Percentiles rank a stretch among this genome's conserved stretches.
Conservation (phyloP, 1,140 invertebrate species). For the Cotesia glomerata region DNA sequence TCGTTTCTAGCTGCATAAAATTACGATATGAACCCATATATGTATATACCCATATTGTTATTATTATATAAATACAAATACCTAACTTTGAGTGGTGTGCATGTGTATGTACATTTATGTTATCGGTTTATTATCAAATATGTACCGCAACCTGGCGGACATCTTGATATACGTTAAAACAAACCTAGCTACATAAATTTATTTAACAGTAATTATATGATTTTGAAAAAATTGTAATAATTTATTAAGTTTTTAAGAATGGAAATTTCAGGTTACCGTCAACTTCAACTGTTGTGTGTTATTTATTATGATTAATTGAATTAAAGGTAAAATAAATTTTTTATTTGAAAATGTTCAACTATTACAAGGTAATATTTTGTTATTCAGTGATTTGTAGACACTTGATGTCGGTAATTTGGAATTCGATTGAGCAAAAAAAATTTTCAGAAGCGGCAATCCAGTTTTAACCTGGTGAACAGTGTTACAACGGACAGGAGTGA, state of each 20-base stretch:
- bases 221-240: too few relatives aligned
- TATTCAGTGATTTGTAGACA: conserved; percentile 10
- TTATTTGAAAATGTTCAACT: too few relatives aligned
- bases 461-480: background rate
- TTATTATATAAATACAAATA: background rate
- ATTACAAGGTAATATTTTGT: too few relatives aligned
- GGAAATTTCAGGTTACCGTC: too few relatives aligned
- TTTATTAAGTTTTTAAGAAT: too few relatives aligned
- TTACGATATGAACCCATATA: conserved; percentile 22
- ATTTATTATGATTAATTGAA: too few relatives aligned
- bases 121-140: conserved; percentile 22
- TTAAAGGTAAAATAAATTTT: too few relatives aligned
- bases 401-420: background rate
- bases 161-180: conserved; percentile 45
- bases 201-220: too few relatives aligned
- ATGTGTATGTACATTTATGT: background rate
- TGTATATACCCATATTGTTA: too few relatives aligned
- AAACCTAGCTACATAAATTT: conserved; percentile 53
- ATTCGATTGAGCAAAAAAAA: background rate
- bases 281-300: too few relatives aligned
- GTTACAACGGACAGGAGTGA: background rate
- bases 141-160: conserved; percentile 4
- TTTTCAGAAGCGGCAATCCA: background rate
- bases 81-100: background rate
- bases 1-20: conserved; percentile 29